phyloP scores from a whole-genome alignment of 2,888 invertebrate species.

The Thereva unica region DNA sequence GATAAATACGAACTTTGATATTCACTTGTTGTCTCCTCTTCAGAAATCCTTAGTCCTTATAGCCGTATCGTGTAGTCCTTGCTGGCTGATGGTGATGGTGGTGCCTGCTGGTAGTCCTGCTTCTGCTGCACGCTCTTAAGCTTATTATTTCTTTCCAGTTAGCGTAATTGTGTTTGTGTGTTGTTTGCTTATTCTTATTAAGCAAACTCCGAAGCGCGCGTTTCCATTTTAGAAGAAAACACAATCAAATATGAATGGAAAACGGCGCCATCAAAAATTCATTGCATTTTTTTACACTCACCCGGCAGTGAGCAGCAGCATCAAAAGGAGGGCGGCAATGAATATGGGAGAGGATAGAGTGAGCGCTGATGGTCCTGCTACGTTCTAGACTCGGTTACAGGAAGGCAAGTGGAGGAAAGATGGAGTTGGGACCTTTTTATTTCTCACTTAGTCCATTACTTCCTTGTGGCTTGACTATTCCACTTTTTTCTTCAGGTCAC shows the following conservation, averaged over 20 bases:
- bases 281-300: conserved; percentile 13
- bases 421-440: neutral
- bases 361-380: conserved; percentile 1
- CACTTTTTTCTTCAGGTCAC: neutral
- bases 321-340: neutral
- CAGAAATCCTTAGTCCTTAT: neutral
- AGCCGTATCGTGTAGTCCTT: too few species aligned
- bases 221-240: conserved; percentile 31
- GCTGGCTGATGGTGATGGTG: too few species aligned
- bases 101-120: too few species aligned
- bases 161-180: conserved; percentile 34
- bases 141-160: conserved; percentile 31
- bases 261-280: conserved; percentile 32
- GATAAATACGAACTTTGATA: conserved; percentile 25
- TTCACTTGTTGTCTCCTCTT: conserved; percentile 26
- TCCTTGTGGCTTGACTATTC: neutral
- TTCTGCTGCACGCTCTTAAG: conserved; percentile 5
- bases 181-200: conserved; percentile 21
- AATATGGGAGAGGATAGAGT: conserved; percentile 5
- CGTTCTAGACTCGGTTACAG: neutral
- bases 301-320: neutral
- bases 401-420: neutral
- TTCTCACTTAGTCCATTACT: conserved; percentile 19
- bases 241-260: conserved; percentile 36
- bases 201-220: conserved; percentile 17